These are phyloP conservation scores for Caenorhabditis drosophilae DNA, from an alignment of 2,888 invertebrate species.

Conservation along the genomic window DNA sequence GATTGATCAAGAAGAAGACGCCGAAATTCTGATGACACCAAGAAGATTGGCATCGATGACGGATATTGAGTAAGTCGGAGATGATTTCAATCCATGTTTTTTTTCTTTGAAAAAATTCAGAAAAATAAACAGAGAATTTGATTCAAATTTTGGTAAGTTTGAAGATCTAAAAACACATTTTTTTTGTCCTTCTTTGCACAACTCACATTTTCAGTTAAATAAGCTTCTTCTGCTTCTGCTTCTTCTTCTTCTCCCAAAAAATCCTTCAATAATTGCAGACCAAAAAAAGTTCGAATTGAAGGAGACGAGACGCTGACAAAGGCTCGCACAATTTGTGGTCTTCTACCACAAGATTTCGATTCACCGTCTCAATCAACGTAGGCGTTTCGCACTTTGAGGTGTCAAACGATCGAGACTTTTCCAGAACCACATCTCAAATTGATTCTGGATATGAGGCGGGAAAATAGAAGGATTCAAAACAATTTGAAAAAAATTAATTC, in stretches of 20 bases:
- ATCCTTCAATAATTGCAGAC: constrained; percentile 9
- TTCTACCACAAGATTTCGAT: constrained; percentile 47
- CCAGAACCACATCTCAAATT: constrained; percentile 35
- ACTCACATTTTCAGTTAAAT: neutral
- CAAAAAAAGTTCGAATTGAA: constrained; percentile 17
- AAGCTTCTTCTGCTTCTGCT: too few species aligned
- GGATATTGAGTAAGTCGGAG: constrained; percentile 25
- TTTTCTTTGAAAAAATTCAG: too few species aligned
- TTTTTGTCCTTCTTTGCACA: too few species aligned
- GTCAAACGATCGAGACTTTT: neutral
- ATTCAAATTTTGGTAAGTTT: too few species aligned
- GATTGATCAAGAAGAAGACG: constrained; percentile 25
- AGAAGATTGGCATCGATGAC: constrained; percentile 20
- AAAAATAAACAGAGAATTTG: too few species aligned
- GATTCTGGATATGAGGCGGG: constrained; percentile 27
- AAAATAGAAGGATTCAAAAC: neutral
- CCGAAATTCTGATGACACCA: constrained; percentile 27
- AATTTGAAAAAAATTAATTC: constrained; percentile 24
- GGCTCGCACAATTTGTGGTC: constrained; percentile 40
- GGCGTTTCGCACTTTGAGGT: neutral
- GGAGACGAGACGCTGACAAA: too few species aligned
- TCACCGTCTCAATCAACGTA: constrained; percentile 29
- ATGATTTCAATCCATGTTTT: neutral
- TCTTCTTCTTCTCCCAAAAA: too few species aligned
- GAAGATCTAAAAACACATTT: too few species aligned